Base-by-base conservation (phyloP, 2,888 invertebrate species). In the Ryuthela nishihirai region DNA sequence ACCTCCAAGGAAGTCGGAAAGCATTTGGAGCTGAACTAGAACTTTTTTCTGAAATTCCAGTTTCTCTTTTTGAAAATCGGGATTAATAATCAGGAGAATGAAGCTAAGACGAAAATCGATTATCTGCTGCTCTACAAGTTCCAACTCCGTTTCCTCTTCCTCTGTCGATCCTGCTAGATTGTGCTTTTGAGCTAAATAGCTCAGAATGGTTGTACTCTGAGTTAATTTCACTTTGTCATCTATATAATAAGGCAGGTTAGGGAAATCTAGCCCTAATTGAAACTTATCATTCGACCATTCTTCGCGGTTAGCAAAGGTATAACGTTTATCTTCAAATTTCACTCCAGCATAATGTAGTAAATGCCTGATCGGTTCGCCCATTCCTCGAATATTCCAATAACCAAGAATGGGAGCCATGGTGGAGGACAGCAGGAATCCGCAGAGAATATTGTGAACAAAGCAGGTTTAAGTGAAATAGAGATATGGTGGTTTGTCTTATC, bases 141-240 rank as follows among this genome's bases (percentile, higher is more conserved):
- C 41, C 23, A 20, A 21, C 9, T 21, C 7, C 9, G 23, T 1
- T 21, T 20, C 17, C 15, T 23, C 41, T 25, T 41, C 3, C 23
- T 41, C 44, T n/a, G 10, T 26, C 26, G 25, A 17, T 20, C 17
- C 44, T n/a, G 9, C 12, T 18, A 46, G 21, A 4, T 23, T 23
- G 23, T 46, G 20, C 20, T 35, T 35, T 21, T 35, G 15, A 35
- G 35, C 46, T 24, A 46, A 35, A 9, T 46, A 35, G 21, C 25
- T 15, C 18, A 46, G 21, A 46, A 46, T 46, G n/a, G 46, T 36
- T 21, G 25, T 34, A 34, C 34, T 34, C 17, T 34, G 34, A 34
- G 34, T 34, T 9, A 34, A 34, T 9, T 34, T 34, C 5, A 34
- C 9, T 15, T 34, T 9, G 1, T 9, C 34, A 10, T 34, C 34